Percentiles rank a stretch among this genome's conserved stretches.
These are phyloP conservation scores for Agrotis segetum DNA, from an alignment of 2,888 invertebrate genomes.

Conservation along the genomic window DNA sequence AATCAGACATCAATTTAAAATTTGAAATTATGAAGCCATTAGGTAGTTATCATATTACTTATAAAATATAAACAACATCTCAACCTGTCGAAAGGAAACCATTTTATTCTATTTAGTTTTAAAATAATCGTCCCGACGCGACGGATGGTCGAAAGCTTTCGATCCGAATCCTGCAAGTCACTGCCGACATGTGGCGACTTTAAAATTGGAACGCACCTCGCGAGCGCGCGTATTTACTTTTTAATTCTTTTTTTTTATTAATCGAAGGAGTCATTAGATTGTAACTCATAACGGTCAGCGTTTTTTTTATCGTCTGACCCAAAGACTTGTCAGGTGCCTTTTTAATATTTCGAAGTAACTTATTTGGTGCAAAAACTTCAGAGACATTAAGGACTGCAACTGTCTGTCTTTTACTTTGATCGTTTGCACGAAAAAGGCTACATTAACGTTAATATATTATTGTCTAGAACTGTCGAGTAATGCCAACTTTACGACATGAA, in stretches of 20 bases:
- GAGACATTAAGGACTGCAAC: conserved; percentile 72
- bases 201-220: conserved; percentile 82
- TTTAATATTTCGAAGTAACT: conserved; percentile 75
- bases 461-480: conserved; percentile 66
- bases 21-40: conserved; percentile 53
- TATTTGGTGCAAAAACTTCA: conserved; percentile 75
- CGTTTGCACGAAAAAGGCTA: conserved; percentile 50
- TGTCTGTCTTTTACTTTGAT: conserved; percentile 68
- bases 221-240: conserved; percentile 82
- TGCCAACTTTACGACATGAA: conserved; percentile 54
- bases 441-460: conserved; percentile 64
- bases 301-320: conserved; percentile 77
- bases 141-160: conserved; percentile 64
- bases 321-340: conserved; percentile 81
- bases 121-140: conserved; percentile 67
- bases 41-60: conserved; percentile 65
- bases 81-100: conserved; percentile 65
- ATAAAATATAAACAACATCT: conserved; percentile 66
- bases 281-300: conserved; percentile 86
- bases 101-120: conserved; percentile 68
- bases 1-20: conserved; percentile 15
- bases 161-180: conserved; percentile 82
- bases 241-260: conserved; percentile 77
- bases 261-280: conserved; percentile 86
- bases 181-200: conserved; percentile 86